Base-by-base conservation (phyloP, 2,113 vertebrate species). In the Coturnix japonica region DNA sequence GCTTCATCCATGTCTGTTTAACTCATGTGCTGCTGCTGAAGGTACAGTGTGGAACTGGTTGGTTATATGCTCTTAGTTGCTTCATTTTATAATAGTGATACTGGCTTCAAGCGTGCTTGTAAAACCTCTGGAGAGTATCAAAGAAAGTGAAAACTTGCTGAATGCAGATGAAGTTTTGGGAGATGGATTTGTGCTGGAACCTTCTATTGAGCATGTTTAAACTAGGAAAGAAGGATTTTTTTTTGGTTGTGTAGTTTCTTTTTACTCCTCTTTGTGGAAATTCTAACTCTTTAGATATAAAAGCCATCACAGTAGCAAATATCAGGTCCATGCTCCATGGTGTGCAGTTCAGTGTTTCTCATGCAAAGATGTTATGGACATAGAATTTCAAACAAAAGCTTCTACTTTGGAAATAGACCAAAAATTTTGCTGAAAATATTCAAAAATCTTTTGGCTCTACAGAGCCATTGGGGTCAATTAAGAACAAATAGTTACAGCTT, bases 331-430 rank as follows among this genome's bases (percentile, higher is more conserved):
- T 81, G 39, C n/a, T 94, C 14, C 35, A 65, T 30, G 84, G 9
- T 15, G 26, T 31, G 59, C 3, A 1, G 9, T 78, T 86, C 44
- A 46, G 25, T 60, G 11, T 71, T 90, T 25, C 19, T 92, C 79
- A 31, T 89, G 46, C 33, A 73, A 91, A 51, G 31, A 49, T 85
- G 51, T n/a, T 76, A 15, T 4, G 35, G 72, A 28, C 22, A 22
- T 49, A 64, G 81, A 84, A 91, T 76, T 2, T 4, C 37, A 85
- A 81, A 65, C 26, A 81, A 25, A 30, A 71, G 39, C 49, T 86
- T 83, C 76, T 86, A 43, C 57, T 88, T 85, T 84, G 77, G 61
- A 83, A 95, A 25, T 33, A 41, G 44, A 51, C 44, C 74, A 64
- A 49, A 8, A 6, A 3, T 69, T 93, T 77, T 75, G 9, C n/a